Evolutionary conservation across 2,797 vertebrate genomes (phyloP), one percentile per base, ranked within the genome.

Genomic region (Rhinatrema bivittatum): DNA sequence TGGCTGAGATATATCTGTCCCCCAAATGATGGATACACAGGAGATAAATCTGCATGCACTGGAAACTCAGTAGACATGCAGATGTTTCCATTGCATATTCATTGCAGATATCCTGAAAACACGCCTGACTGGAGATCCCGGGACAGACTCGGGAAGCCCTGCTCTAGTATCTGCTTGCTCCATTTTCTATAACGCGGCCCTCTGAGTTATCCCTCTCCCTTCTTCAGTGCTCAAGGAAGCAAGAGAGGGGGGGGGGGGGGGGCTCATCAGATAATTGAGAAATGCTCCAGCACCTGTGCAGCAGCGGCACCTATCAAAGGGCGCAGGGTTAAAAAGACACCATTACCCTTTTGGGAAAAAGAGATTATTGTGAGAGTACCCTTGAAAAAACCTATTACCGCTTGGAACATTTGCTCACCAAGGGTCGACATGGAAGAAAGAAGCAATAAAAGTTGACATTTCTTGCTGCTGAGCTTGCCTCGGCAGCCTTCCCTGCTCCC

Each of bases 371-470:
- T 33, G 52, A 53, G 44, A 60, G 57, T 51, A 60, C 41, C 57
- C 45, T 28, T 44, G 49, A 56, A 41, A 32, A 60, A 62, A 59
- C 53, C 59, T 33, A 64, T 57, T 68, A 65, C 53, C 63, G 40
- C 54, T 74, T 60, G 52, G 67, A 76, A 65, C 14, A 36, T 66
- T 64, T 44, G 34, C 47, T 74, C 39, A 41, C 47, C 31, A 66
- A 72, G 62, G 70, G 77, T 72, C 46, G 56, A 54, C 17, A 16
- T 1, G 19, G 38, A 61, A 46, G 25, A 60, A 63, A 59, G 70
- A 44, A 70, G 70, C 63, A 71, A 74, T 77, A 70, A 79, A 76
- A 25, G 64, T 59, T 80, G 79, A 78, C 77, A 79, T 78, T 76
- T 81, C 70, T 74, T 68, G 41, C 28, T 38, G 56, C 48, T 61